Percentiles rank a stretch among this genome's conserved stretches.
Evolutionary conservation across 2,797 vertebrate genomes (phyloP).

Genomic region (Sitta carolinensis): DNA sequence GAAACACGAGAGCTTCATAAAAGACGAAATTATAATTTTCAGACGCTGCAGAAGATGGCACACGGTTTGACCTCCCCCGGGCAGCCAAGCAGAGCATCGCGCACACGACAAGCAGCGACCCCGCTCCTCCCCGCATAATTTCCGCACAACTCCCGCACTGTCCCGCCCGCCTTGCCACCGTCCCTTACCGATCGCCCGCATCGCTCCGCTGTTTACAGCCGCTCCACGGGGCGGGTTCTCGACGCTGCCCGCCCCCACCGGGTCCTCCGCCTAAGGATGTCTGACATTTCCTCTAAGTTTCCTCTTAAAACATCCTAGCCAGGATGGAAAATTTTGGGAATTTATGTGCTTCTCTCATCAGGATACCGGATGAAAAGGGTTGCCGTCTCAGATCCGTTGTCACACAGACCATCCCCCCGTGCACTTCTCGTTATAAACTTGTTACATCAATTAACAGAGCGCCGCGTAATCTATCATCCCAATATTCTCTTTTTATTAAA

Average conservation of each 20-base stretch:
- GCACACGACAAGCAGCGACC: not conserved
- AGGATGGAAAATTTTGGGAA: not conserved
- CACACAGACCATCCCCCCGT: not conserved
- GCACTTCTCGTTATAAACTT: not conserved
- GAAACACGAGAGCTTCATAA: not conserved
- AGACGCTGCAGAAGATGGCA: not conserved
- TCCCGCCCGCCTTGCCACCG: not conserved
- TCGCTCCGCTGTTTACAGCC: not conserved
- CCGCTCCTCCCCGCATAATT: not conserved
- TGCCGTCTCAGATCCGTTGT: not conserved
- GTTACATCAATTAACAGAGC: not conserved
- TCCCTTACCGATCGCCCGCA: not conserved
- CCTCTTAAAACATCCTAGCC: not conserved
- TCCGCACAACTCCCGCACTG: fast-evolving
- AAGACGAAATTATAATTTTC: not conserved
- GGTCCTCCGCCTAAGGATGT: not conserved
- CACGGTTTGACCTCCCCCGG: too few relatives aligned
- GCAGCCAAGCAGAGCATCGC: not conserved
- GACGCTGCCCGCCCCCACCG: not conserved
- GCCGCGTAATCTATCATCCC: not conserved
- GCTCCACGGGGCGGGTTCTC: not conserved
- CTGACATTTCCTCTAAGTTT: not conserved
- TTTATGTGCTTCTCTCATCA: not conserved
- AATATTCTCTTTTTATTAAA: slow-evolving; percentile 4
- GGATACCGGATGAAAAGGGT: not conserved